Evolutionary conservation across 2,888 invertebrate species (phyloP).

Genomic region (Ectemnius continuus): DNA sequence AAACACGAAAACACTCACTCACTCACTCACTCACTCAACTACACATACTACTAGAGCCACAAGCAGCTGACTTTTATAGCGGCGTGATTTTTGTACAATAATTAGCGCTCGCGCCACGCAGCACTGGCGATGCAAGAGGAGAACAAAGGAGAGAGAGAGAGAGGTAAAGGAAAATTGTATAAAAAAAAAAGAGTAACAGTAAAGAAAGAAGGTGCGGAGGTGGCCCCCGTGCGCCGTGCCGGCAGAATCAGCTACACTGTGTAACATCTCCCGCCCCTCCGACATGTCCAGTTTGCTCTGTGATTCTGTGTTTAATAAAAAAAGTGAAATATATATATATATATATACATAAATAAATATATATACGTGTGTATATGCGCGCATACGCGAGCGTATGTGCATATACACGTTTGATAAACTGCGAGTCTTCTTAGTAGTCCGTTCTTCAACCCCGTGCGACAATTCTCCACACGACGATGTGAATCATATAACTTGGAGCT

Average conservation of each 20-base stretch:
- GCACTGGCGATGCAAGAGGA: too few relatives aligned
- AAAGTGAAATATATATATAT: constrained; percentile 45
- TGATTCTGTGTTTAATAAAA: constrained; percentile 77
- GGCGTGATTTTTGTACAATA: constrained; percentile 66
- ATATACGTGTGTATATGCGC: constrained; percentile 11
- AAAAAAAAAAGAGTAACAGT: constrained; percentile 22
- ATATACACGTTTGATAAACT: constrained; percentile 41
- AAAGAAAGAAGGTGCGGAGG: constrained; percentile 28
- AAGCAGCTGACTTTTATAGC: constrained; percentile 63
- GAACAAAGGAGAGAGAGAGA: constrained; percentile 16
- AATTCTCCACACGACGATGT: constrained; percentile 12
- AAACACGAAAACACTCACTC: constrained; percentile 40
- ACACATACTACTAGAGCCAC: constrained; percentile 10
- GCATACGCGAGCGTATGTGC: constrained; percentile 21
- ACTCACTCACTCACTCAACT: too few relatives aligned
- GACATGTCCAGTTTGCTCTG: constrained; percentile 76
- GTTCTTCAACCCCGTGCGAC: constrained; percentile 30
- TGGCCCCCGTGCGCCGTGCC: constrained; percentile 33
- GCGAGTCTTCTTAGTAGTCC: constrained; percentile 26
- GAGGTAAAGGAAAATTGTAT: constrained; percentile 18
- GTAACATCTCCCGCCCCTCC: constrained; percentile 70
- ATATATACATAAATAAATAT: constrained; percentile 17
- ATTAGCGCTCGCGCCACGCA: constrained; percentile 5
- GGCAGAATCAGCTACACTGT: constrained; percentile 52
- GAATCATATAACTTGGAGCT: background rate